Evolutionary conservation across 2,888 invertebrate species (phyloP), one percentile per base, ranked within the genome.

Genomic region (Leptinotarsa tumamoca): DNA sequence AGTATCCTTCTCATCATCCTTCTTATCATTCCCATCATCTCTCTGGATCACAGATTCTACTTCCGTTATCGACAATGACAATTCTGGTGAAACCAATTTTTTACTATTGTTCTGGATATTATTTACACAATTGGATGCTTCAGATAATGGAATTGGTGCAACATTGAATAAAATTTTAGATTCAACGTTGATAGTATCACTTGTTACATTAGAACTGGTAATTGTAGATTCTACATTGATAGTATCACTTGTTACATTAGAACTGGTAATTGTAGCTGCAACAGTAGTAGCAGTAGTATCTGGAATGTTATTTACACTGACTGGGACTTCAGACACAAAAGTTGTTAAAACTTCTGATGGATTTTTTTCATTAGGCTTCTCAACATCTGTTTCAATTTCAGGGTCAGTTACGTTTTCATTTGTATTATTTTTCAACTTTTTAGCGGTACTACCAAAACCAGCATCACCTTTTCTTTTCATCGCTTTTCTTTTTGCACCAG

Each of bases 341-440:
- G 56, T 33, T 63, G 67, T 67, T 7, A 21, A 49, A 49, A 27
- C n/a, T 43, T 0, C 10, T 43, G 43, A 43, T 52, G 4, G 15
- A 49, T 56, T 71, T 56, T 74, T 74, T 71, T 67, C 68, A 54
- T 4, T 75, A 50, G 71, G 63, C 50, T 77, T 71, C 33, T 74
- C 77, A 58, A 61, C 43, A 69, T 72, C 74, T 51, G 68, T 68
- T 51, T 69, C 78, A 58, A 77, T 74, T 78, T 76, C 72, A 72
- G 54, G 27, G 17, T 68, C 51, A 15, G 56, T 52, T 52, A 23
- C 10, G 18, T 52, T 67, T 56, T 56, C 33, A 27, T 21, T 67
- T 67, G 21, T 17, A 27, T 43, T 17, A 51, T 61, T 43, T n/a
- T 74, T 52, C 13, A 4, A 27, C 49, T 52, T 49, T 66, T 72